phyloP scores from a whole-genome alignment of 2,888 invertebrate genomes.

The Andrena flavipes region DNA sequence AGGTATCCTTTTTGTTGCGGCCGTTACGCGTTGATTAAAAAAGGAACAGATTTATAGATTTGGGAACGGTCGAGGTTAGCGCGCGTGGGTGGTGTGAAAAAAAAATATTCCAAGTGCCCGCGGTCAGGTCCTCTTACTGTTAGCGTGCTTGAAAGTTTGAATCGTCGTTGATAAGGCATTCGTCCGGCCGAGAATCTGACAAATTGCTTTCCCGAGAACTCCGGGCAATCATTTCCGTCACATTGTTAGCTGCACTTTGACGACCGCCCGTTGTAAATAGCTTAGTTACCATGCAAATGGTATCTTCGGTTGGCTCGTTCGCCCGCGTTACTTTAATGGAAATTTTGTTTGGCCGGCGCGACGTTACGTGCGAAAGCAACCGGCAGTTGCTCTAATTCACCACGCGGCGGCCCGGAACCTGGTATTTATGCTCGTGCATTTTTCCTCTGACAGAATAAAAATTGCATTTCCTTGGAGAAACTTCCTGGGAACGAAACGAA shows the following conservation, averaged over 20 bases:
- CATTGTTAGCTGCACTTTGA: not conserved
- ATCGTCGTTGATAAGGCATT: not conserved
- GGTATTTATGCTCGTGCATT: too few relatives aligned
- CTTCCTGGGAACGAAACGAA: too few relatives aligned
- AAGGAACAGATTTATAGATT: not conserved
- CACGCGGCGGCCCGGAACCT: too few relatives aligned
- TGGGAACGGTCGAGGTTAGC: too few relatives aligned
- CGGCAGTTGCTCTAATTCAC: too few relatives aligned
- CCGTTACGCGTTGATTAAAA: not conserved
- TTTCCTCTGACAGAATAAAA: too few relatives aligned
- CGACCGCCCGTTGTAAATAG: not conserved
- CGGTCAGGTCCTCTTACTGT: too few relatives aligned
- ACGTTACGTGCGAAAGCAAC: too few relatives aligned
- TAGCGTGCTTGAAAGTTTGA: too few relatives aligned
- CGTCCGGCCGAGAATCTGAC: not conserved
- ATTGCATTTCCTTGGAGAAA: too few relatives aligned
- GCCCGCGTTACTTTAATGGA: not conserved
- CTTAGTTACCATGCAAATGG: constrained; percentile 22
- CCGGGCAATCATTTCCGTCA: not conserved
- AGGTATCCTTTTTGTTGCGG: not conserved
- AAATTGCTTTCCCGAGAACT: not conserved
- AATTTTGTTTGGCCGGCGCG: not conserved
- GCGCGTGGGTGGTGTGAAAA: too few relatives aligned
- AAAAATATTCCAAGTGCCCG: too few relatives aligned
- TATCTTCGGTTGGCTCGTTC: not conserved